Conservation (phyloP, 2,113 vertebrate species). For the Psittacula cyanocephala region DNA sequence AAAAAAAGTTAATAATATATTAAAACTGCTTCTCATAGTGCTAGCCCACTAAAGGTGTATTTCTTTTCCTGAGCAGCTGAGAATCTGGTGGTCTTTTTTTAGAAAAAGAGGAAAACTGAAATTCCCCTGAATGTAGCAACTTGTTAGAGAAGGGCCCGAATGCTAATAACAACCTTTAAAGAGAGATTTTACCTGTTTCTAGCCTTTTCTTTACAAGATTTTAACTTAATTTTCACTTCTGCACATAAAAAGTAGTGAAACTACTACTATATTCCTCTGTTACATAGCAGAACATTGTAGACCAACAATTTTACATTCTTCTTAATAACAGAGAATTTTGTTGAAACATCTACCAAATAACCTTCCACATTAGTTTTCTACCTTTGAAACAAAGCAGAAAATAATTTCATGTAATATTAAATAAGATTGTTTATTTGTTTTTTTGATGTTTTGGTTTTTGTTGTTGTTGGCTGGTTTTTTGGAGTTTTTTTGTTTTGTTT, state of each 20-base stretch:
- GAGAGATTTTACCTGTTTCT: background rate
- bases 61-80: conserved; percentile 3
- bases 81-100: background rate
- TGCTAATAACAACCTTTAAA: background rate
- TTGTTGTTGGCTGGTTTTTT: too few relatives aligned
- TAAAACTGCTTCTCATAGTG: background rate
- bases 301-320: background rate
- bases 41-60: background rate
- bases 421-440: fast-evolving
- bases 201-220: background rate
- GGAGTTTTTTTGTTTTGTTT: too few relatives aligned
- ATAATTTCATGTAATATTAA: background rate
- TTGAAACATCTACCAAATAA: background rate
- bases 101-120: background rate
- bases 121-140: background rate
- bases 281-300: background rate
- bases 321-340: background rate
- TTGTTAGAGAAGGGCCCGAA: background rate
- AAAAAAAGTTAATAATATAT: background rate
- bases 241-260: background rate
- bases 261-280: background rate
- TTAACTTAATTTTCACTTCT: background rate
- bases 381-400: background rate
- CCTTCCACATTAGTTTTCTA: background rate
- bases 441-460: background rate